Percentiles rank a stretch among this genome's conserved stretches.
Conservation (phyloP, 2,888 invertebrate species). For the Keiferia lycopersicella region DNA sequence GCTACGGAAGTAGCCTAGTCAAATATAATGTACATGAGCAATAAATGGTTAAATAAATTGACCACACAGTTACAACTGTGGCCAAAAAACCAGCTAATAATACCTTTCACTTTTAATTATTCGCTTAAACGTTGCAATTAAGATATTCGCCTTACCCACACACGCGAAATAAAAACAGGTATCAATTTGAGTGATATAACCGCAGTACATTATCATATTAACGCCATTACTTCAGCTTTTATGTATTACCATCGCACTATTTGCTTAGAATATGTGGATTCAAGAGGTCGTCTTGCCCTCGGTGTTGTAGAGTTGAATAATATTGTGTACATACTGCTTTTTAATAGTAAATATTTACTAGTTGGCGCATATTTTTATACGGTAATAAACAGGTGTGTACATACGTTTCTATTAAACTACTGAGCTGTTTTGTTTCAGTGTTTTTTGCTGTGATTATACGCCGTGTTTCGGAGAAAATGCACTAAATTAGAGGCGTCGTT, state of each 20-base stretch:
- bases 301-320: neutral
- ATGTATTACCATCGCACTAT: neutral
- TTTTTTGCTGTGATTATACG: too few species aligned
- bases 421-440: too few species aligned
- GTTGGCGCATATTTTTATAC: neutral
- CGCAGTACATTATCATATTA: constrained; percentile 13
- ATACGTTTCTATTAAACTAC: neutral
- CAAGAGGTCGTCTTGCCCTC: neutral
- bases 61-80: too few species aligned
- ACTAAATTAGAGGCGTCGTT: too few species aligned
- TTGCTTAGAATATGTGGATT: neutral
- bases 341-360: neutral
- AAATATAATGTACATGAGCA: too few species aligned
- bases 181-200: constrained; percentile 3
- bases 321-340: neutral
- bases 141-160: neutral
- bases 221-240: neutral
- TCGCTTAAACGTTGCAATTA: neutral
- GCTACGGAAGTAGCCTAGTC: too few species aligned
- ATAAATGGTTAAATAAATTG: too few species aligned
- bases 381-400: neutral
- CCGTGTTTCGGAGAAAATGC: too few species aligned
- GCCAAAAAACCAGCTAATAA: neutral
- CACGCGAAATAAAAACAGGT: neutral
- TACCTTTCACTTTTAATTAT: constrained; percentile 6